These are phyloP conservation scores for Synergus laeviventris DNA, from an alignment of 2,888 invertebrate genomes.

Conservation along the genomic window DNA sequence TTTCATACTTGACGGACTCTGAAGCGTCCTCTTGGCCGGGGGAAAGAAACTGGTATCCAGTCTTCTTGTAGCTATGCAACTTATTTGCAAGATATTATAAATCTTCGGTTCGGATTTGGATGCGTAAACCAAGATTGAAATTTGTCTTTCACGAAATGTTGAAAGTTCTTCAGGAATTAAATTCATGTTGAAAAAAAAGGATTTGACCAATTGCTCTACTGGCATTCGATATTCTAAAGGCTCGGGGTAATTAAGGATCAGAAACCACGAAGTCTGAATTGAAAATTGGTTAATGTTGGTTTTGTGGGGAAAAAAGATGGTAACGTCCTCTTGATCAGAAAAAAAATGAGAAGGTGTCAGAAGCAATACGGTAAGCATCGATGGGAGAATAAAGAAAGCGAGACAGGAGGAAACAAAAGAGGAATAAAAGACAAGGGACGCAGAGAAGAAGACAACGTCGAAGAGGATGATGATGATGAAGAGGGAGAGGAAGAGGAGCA, in stretches of 20 bases:
- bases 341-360: conserved; percentile 42
- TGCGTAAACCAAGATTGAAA: background rate
- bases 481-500: conserved; percentile 64
- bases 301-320: conserved; percentile 37
- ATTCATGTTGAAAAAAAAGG: background rate
- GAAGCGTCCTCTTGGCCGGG: background rate
- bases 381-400: conserved; percentile 45
- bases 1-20: conserved; percentile 50
- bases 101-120: background rate
- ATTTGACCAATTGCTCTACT: background rate
- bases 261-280: too few species aligned
- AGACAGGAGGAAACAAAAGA: conserved; percentile 50
- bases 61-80: background rate
- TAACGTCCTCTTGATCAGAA: conserved; percentile 38
- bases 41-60: conserved; percentile 3
- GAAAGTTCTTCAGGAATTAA: background rate
- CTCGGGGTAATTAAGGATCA: too few species aligned
- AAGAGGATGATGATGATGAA: conserved; percentile 59
- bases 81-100: background rate
- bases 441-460: conserved; percentile 56
- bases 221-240: background rate
- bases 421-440: conserved; percentile 51
- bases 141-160: background rate
- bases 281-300: background rate
- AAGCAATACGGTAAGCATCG: conserved; percentile 30